Base-by-base conservation (phyloP, 2,113 vertebrate species). In the Varanus komodoensis region DNA sequence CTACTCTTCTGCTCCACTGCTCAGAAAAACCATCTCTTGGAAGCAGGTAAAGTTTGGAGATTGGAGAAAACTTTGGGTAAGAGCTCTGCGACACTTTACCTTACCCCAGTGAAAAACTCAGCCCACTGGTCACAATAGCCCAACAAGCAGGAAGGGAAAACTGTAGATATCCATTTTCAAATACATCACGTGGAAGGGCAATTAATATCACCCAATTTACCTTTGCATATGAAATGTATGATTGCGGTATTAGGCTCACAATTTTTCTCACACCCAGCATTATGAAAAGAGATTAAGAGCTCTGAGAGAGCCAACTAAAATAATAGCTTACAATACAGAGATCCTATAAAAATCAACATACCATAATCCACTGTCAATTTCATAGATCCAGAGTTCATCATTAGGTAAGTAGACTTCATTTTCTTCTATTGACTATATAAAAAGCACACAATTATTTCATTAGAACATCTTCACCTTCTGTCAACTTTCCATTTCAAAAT, bases 321-420 rank as follows among this genome's bases (percentile, higher is more conserved):
- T 23, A 81, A 64, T 64, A 86, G 25, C 8, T 50, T 52, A 29
- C n/a, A 32, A 75, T 74, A 75, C 11, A 54, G 74, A 75, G 1
- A 34, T 8, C 2, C 54, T 34, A 25, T 73, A 25, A 61, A 1
- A 74, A 34, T 27, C 89, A 86, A 94, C 96, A 98, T 97, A 99
- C 98, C 99, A 99, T 89, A 98, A 93, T 6, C 98, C 98, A 57
- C 95, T 98, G 75, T 99, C 98, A 91, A 98, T 96, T 93, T 99
- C 98, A 91, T 99, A 99, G 71, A 97, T 96, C 99, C 99, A 99
- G 91, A 99, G 98, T 96, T 99, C 99, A 95, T 99, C 97, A 86
- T 97, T 98, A 84, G 98, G 98, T 77, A 99, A 97, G 87, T 99
- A 99, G 32, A 99, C 97, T 96, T 99, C 98, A 96, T 98, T 98